These are phyloP conservation scores for Pimpla rufipes DNA, from an alignment of 2,888 invertebrate genomes.

Conservation along the genomic window DNA sequence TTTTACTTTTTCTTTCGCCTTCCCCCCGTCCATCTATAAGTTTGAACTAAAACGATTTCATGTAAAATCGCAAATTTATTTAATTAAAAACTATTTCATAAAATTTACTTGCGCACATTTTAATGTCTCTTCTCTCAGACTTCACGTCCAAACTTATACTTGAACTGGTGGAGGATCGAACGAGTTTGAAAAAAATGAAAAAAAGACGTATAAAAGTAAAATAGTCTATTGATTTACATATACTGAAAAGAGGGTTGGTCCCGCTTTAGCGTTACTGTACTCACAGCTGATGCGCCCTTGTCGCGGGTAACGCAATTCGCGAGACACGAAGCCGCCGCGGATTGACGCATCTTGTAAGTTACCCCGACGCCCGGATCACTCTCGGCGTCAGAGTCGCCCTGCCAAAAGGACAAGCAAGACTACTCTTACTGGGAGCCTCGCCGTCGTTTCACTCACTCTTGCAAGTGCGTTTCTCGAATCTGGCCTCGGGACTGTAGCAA, in stretches of 20 bases:
- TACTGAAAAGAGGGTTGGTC: slow-evolving; percentile 36
- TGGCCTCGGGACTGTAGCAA: slow-evolving; percentile 1
- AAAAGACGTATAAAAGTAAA: slow-evolving; percentile 44
- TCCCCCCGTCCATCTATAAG: too few relatives aligned
- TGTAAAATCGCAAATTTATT: too few relatives aligned
- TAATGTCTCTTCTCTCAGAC: too few relatives aligned
- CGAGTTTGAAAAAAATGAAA: not conserved
- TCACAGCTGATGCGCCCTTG: slow-evolving; percentile 84
- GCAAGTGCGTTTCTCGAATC: slow-evolving; percentile 35
- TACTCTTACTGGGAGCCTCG: slow-evolving; percentile 81
- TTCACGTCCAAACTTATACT: too few relatives aligned
- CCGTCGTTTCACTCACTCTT: slow-evolving; percentile 51
- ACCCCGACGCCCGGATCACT: slow-evolving; percentile 89
- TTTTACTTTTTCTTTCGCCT: too few relatives aligned
- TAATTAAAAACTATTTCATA: too few relatives aligned
- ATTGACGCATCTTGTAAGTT: slow-evolving; percentile 88
- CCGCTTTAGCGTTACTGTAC: slow-evolving; percentile 77
- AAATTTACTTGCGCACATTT: too few relatives aligned
- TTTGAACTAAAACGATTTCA: too few relatives aligned
- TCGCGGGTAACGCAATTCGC: slow-evolving; percentile 84
- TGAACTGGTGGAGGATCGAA: too few relatives aligned
- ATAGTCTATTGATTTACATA: slow-evolving; percentile 44
- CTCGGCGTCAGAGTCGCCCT: slow-evolving; percentile 84
- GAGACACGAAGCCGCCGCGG: slow-evolving; percentile 84
- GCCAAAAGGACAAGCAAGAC: slow-evolving; percentile 82